These are phyloP conservation scores for Pocillopora verrucosa DNA, from an alignment of 64 coral and sea anemone species.

Conservation along the genomic window DNA sequence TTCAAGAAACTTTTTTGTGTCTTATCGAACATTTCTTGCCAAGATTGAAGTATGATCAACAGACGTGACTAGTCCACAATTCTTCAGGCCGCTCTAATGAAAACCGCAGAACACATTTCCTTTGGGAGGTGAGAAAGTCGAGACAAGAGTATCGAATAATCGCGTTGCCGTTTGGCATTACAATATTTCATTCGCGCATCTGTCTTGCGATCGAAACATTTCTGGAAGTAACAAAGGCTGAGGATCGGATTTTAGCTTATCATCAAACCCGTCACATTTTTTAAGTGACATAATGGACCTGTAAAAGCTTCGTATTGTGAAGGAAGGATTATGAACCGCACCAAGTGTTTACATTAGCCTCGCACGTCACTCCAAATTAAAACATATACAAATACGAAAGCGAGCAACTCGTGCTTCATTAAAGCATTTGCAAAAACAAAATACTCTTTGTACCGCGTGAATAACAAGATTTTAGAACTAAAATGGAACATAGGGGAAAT, in stretches of 20 bases:
- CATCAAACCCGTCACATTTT: not conserved
- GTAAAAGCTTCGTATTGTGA: constrained; percentile 14
- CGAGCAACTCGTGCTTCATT: not conserved
- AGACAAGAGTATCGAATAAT: not conserved
- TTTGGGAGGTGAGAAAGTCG: not conserved
- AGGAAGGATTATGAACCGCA: constrained; percentile 33
- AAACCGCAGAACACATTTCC: constrained; percentile 40
- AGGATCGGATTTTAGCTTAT: not conserved
- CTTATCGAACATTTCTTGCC: not conserved
- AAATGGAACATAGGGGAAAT: not conserved
- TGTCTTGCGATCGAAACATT: not conserved
- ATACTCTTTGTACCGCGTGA: too few relatives aligned
- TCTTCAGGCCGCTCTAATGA: not conserved
- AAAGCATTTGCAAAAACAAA: not conserved
- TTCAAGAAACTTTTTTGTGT: not conserved
- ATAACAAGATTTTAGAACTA: not conserved
- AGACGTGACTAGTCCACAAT: constrained; percentile 13
- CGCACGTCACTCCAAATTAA: constrained; percentile 15
- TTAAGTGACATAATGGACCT: constrained; percentile 41
- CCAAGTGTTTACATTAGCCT: constrained; percentile 28
- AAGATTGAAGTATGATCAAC: not conserved
- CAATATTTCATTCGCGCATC: not conserved
- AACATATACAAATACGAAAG: constrained; percentile 15
- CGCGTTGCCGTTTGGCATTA: not conserved
- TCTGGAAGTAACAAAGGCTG: not conserved